These are phyloP conservation scores for Tenualosa ilisha DNA, from an alignment of 2,797 vertebrate species.

Conservation along the genomic window DNA sequence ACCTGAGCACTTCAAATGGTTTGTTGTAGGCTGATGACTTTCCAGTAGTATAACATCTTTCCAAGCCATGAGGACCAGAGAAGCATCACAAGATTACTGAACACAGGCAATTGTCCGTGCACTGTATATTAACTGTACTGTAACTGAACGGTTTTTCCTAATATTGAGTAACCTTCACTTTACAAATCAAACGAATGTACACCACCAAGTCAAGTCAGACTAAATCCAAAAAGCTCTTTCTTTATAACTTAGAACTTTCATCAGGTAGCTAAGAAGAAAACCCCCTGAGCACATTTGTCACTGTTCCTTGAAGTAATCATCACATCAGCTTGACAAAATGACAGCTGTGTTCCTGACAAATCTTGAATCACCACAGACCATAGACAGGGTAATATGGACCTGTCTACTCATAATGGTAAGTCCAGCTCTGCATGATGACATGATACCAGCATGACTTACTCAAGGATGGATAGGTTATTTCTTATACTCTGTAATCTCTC, in stretches of 20 bases:
- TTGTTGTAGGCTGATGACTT: background rate
- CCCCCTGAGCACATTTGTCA: background rate
- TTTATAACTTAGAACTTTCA: background rate
- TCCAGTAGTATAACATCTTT: background rate
- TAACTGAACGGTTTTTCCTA: background rate
- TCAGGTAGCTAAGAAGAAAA: background rate
- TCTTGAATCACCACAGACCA: background rate
- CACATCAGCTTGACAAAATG: background rate
- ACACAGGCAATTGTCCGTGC: background rate
- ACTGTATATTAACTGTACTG: background rate
- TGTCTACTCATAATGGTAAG: background rate
- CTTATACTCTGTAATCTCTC: background rate
- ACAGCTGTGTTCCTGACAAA: background rate
- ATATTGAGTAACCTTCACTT: background rate
- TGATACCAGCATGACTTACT: background rate
- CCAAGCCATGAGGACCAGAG: background rate
- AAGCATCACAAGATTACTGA: background rate
- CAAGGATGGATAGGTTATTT: background rate
- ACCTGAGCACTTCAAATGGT: background rate
- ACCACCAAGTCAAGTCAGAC: background rate
- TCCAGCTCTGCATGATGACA: background rate
- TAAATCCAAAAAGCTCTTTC: background rate
- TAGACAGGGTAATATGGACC: background rate
- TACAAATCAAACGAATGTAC: background rate
- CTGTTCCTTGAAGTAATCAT: background rate